A percentile compares a stretch with the other conserved stretches of the same genome.
These are phyloP conservation scores for Mamestra configurata DNA, from an alignment of 1,140 invertebrate genomes.

Conservation along the genomic window DNA sequence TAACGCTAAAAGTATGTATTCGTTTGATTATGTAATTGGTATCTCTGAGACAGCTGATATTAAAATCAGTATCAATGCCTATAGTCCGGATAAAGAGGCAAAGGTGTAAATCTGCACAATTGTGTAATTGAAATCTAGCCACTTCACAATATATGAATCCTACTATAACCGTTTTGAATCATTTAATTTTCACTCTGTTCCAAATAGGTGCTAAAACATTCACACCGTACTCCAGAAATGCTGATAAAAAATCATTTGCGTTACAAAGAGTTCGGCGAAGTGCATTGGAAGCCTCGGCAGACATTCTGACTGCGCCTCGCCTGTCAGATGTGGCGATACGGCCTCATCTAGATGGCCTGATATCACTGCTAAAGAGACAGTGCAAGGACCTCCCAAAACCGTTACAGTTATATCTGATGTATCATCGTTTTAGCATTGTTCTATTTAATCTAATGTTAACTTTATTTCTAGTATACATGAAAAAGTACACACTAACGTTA, in stretches of 20 bases:
- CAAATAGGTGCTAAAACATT: conserved; percentile 16
- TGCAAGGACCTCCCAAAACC: conserved; percentile 72
- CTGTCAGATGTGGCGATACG: conserved; percentile 71
- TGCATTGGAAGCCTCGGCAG: conserved; percentile 59
- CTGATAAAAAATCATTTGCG: conserved; percentile 16
- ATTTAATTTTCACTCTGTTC: no score
- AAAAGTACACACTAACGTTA: no score
- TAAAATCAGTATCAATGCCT: no score
- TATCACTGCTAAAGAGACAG: conserved; percentile 62
- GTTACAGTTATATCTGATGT: conserved; percentile 59
- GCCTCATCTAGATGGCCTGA: conserved; percentile 62
- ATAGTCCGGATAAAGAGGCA: no score
- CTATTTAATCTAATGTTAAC: neutral
- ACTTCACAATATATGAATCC: no score
- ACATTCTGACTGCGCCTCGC: conserved; percentile 69
- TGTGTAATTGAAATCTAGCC: no score
- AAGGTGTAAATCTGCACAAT: no score
- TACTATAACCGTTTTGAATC: no score
- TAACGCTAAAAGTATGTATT: neutral
- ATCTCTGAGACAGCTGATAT: no score
- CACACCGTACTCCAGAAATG: neutral
- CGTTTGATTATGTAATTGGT: neutral
- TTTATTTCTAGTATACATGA: neutral
- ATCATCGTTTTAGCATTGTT: neutral
- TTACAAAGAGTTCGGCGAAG: conserved; percentile 45